Base-by-base conservation (phyloP, 1,140 invertebrate genomes). In the Caenorhabditis inopinata region DNA sequence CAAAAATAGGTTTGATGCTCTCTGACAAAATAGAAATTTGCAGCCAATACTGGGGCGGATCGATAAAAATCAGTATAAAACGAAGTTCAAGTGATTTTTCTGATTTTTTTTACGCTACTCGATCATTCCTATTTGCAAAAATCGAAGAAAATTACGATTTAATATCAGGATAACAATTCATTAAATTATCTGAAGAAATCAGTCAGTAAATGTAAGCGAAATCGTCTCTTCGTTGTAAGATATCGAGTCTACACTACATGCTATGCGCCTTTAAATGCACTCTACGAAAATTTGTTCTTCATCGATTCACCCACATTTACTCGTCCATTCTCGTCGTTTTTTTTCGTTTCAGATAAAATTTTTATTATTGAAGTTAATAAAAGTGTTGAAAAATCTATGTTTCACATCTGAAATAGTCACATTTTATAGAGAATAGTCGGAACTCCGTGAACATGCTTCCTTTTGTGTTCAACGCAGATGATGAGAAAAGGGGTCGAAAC, bases 381-480 rank as follows among this genome's bases (percentile, higher is more conserved):
- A n/a, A n/a, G 11, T 25, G 2, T 51, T 11, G 7, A 51, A 16
- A 7, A 51, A 51, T 51, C 23, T 25, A 51, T 27, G 21, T 11
- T 51, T 25, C 5, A 25, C 46, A 58, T 53, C 21, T 53, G 21
- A 53, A 68, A 38, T 32, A 25, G n/a, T 58, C 2, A 32, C 12
- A 58, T 21, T 38, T 68, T 68, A 68, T 68, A 68, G 58, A 68
- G 38, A 68, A 38, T 32, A 21, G 9, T n/a, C 29, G 35, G 27
- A 7, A 32, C 27, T 32, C 4, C n/a, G 58, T 58, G 32, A 68
- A 68, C 11, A 68, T 68, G 58, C 58, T 68, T 38, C 58, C 58
- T 23, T 68, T 68, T 38, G 58, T 68, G 29, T 68, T 68, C 58
- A 68, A 68, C 16, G 58, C 58, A 9, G 58, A 68, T 68, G 58